Percentiles rank a stretch among this genome's conserved stretches.
Evolutionary conservation across 2,797 vertebrate genomes (phyloP).

Genomic region (Ceryle rudis): DNA sequence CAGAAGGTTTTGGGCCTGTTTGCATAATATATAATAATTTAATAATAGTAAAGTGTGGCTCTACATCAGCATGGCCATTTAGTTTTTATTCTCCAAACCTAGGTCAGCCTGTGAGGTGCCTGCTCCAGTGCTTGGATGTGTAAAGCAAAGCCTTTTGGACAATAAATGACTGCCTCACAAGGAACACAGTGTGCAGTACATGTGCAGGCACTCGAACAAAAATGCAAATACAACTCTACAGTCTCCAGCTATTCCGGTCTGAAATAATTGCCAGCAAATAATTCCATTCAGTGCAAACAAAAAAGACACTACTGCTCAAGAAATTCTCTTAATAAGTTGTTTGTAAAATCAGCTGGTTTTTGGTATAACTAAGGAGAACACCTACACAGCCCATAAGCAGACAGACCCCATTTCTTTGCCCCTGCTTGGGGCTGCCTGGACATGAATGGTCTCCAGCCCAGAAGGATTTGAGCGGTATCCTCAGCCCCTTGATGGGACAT

Average conservation of each 20-base stretch:
- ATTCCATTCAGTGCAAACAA: slow-evolving; percentile 39
- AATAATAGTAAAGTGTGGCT: neutral
- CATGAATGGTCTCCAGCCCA: neutral
- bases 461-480: neutral
- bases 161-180: slow-evolving; percentile 10
- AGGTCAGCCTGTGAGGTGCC: slow-evolving; percentile 2
- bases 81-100: neutral
- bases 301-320: slow-evolving; percentile 14
- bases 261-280: slow-evolving; percentile 57
- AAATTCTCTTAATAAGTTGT: neutral
- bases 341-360: neutral
- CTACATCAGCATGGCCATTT: neutral
- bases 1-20: neutral
- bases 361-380: neutral
- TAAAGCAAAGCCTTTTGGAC: slow-evolving; percentile 30
- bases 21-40: neutral
- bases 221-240: slow-evolving; percentile 55
- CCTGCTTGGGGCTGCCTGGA: neutral
- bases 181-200: slow-evolving; percentile 74
- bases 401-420: neutral
- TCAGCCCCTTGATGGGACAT: neutral
- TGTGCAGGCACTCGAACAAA: slow-evolving; percentile 67
- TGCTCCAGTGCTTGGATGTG: neutral
- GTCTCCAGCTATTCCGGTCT: slow-evolving; percentile 66
- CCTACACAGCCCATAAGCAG: neutral